Conservation (phyloP, 2,888 invertebrate species). For the Microplitis deprimator region DNA sequence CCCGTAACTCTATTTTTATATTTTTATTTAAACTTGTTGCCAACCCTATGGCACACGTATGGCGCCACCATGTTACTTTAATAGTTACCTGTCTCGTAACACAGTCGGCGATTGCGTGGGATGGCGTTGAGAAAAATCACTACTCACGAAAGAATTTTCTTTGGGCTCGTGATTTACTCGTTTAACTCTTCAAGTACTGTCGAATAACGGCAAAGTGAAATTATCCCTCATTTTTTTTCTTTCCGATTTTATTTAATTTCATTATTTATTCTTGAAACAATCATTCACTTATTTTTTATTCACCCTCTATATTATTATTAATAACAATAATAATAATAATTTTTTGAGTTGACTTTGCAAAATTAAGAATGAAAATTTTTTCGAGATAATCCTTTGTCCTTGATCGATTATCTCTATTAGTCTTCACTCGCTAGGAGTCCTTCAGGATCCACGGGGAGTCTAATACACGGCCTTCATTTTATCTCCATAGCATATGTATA, state of each 20-base stretch:
- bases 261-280: too few relatives aligned
- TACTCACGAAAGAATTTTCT: slow-evolving; percentile 22
- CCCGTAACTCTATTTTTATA: slow-evolving; percentile 16
- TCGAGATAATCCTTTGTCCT: slow-evolving; percentile 28
- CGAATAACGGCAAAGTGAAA: slow-evolving; percentile 29
- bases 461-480: slow-evolving; percentile 13
- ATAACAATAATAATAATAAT: background rate
- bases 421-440: slow-evolving; percentile 31
- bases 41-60: slow-evolving; percentile 16
- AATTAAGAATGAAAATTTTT: background rate
- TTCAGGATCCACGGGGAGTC: slow-evolving; percentile 30
- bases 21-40: slow-evolving; percentile 21
- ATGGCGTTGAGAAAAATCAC: background rate
- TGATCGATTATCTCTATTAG: slow-evolving; percentile 38
- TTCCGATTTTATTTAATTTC: too few relatives aligned
- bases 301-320: background rate
- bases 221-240: background rate
- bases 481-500: slow-evolving; percentile 2
- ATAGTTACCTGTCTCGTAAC: slow-evolving; percentile 30
- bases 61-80: slow-evolving; percentile 16
- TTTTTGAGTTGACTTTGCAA: background rate
- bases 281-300: background rate
- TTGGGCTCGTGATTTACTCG: slow-evolving; percentile 19
- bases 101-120: background rate
- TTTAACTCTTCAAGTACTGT: slow-evolving; percentile 28